These are phyloP conservation scores for Myzus persicae DNA, from an alignment of 1,140 invertebrate species.

Conservation along the genomic window DNA sequence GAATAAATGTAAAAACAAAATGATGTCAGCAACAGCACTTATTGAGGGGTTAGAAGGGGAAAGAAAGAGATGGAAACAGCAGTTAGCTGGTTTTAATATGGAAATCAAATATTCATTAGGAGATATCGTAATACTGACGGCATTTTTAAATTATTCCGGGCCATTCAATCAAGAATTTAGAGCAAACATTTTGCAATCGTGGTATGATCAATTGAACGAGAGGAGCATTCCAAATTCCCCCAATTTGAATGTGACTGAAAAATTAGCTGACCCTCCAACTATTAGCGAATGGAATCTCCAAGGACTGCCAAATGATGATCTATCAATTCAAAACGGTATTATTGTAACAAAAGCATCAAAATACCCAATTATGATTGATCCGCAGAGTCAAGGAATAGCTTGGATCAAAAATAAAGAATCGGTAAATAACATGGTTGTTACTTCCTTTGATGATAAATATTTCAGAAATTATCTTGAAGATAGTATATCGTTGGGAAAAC, in stretches of 20 bases:
- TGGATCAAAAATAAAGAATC: conserved; percentile 94
- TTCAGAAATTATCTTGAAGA: conserved; percentile 86
- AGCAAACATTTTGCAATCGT: conserved; percentile 68
- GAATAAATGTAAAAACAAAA: conserved; percentile 84
- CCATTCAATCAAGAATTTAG: conserved; percentile 70
- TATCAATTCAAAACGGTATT: conserved; percentile 91
- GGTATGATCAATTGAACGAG: conserved; percentile 74
- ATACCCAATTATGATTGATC: conserved; percentile 92
- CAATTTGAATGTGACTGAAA: conserved; percentile 75
- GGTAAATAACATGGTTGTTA: conserved; percentile 77
- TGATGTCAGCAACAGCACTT: conserved; percentile 84
- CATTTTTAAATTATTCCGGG: conserved; percentile 87
- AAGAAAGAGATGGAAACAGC: conserved; percentile 82
- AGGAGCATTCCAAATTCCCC: conserved; percentile 80
- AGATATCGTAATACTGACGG: conserved; percentile 87
- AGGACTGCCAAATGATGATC: conserved; percentile 80
- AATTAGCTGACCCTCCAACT: conserved; percentile 83
- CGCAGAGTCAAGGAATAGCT: conserved; percentile 89
- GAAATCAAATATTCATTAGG: conserved; percentile 84
- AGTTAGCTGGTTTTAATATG: conserved; percentile 77
- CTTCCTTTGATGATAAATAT: conserved; percentile 82
- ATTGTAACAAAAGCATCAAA: conserved; percentile 81
- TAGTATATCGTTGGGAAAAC: conserved; percentile 83
- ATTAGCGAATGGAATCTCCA: conserved; percentile 65
- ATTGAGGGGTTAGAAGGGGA: conserved; percentile 88